Percentiles rank a stretch among this genome's conserved stretches.
phyloP scores from a whole-genome alignment of 2,113 vertebrate species.

The Callipepla californica region DNA sequence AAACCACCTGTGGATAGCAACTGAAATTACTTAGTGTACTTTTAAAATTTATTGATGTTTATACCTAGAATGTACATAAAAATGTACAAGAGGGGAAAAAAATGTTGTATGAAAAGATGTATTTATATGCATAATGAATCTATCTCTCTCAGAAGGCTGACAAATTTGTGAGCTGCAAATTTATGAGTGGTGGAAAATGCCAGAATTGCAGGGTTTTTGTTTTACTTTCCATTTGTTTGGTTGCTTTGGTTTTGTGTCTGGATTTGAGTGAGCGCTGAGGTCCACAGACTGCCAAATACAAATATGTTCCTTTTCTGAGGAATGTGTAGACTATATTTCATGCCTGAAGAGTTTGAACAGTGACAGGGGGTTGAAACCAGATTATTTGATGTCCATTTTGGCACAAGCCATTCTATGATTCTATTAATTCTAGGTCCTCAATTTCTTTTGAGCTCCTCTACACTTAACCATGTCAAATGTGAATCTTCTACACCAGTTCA shows the following conservation, averaged over 20 bases:
- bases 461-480: not conserved
- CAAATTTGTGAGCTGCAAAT: not conserved
- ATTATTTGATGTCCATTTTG: not conserved
- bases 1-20: not conserved
- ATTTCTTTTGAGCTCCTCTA: not conserved
- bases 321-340: not conserved
- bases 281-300: not conserved
- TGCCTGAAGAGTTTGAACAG: not conserved
- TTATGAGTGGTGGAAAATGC: not conserved
- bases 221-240: not conserved
- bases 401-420: not conserved
- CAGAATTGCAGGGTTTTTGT: not conserved
- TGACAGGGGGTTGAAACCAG: not conserved
- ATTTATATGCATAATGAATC: not conserved
- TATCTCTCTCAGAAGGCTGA: not conserved
- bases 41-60: not conserved
- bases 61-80: not conserved
- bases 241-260: not conserved
- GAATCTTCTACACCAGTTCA: not conserved
- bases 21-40: not conserved
- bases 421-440: not conserved
- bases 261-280: not conserved
- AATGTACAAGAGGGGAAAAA: not conserved
- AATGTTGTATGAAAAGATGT: not conserved
- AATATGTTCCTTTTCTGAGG: not conserved